Evolutionary conservation across 2,888 invertebrate genomes (phyloP), one percentile per base, ranked within the genome.

Genomic region (Dicycla oo): DNA sequence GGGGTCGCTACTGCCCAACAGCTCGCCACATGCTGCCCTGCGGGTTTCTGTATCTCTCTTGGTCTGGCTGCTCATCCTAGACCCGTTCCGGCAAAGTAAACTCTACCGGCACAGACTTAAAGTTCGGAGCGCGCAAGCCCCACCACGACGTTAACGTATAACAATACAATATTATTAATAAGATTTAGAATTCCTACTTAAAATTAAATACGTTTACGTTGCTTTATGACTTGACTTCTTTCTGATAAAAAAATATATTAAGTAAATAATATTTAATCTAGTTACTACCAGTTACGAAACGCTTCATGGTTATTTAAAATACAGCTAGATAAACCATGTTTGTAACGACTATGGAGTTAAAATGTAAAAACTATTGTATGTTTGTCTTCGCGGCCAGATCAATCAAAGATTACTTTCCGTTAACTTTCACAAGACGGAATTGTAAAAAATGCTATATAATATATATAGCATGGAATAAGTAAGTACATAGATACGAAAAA

Each of bases 361-460:
- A 61, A 69, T 54, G 8, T 49, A 34, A 47, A 60, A 57, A 11
- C 49, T 26, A 73, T 73, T 73, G 34, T 66, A 23, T 20, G 23
- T 69, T 38, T 34, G 62, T 53, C 26, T 65, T 58, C 30, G 40
- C 57, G 23, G 53, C 30, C n/a, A 71, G 62, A 75, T 73, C 66
- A 69, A 75, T 61, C 43, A 67, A 64, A 73, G 38, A 75, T 69
- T 56, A 62, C 49, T 66, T 82, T 69, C 68, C 62, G 53, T 73
- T 58, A 11, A 85, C 82, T 82, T 82, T 79, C 71, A 73, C 73
- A 49, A 65, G 53, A 34, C 30, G 20, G 26, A 53, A 51, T 40
- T 43, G 23, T 75, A n/a, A 58, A 69, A 23, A 68, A 71, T 57
- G 43, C 34, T 67, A 40, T 30, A 20, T 23, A 53, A n/a, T 68